A percentile compares a stretch with the other conserved stretches of the same genome.
These are phyloP conservation scores for Aphelenchoides bicaudatus DNA, from an alignment of 2,888 invertebrate genomes.

Conservation along the genomic window DNA sequence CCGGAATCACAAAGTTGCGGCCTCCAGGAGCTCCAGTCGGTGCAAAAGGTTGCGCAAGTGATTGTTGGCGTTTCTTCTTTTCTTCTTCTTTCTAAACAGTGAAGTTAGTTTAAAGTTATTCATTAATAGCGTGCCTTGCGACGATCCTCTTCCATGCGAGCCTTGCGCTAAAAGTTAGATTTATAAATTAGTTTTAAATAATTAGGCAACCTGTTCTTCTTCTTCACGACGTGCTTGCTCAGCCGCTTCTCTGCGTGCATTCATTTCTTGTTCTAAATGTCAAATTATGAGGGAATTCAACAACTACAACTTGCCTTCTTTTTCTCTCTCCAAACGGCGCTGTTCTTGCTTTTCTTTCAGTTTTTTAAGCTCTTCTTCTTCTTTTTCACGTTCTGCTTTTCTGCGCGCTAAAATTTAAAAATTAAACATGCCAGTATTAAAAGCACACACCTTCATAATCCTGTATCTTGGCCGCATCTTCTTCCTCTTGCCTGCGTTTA, in stretches of 20 bases:
- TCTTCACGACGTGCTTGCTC: slow-evolving; percentile 52
- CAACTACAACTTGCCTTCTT: too few species aligned
- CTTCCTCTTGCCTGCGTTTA: slow-evolving; percentile 58
- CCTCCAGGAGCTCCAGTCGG: slow-evolving; percentile 41
- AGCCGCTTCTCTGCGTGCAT: slow-evolving; percentile 49
- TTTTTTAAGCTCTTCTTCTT: slow-evolving; percentile 62
- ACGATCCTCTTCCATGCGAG: slow-evolving; percentile 46
- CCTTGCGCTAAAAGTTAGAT: too few species aligned
- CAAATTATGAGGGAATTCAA: too few species aligned
- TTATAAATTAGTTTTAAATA: too few species aligned
- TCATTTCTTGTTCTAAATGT: slow-evolving; percentile 52
- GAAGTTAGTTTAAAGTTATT: too few species aligned
- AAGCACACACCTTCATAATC: slow-evolving; percentile 58
- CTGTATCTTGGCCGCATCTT: slow-evolving; percentile 54
- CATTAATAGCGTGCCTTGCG: too few species aligned
- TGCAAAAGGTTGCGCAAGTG: slow-evolving; percentile 26
- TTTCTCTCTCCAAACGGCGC: slow-evolving; percentile 51
- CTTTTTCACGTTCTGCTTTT: slow-evolving; percentile 39
- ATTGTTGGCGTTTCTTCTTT: slow-evolving; percentile 44
- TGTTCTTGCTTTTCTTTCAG: slow-evolving; percentile 73
- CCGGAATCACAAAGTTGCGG: slow-evolving; percentile 51
- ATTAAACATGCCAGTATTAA: too few species aligned
- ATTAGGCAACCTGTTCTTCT: slow-evolving; percentile 33
- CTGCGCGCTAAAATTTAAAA: too few species aligned
- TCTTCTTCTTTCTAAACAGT: slow-evolving; percentile 58